Conservation (phyloP, 2,113 vertebrate species). For the Bombycilla garrulus region DNA sequence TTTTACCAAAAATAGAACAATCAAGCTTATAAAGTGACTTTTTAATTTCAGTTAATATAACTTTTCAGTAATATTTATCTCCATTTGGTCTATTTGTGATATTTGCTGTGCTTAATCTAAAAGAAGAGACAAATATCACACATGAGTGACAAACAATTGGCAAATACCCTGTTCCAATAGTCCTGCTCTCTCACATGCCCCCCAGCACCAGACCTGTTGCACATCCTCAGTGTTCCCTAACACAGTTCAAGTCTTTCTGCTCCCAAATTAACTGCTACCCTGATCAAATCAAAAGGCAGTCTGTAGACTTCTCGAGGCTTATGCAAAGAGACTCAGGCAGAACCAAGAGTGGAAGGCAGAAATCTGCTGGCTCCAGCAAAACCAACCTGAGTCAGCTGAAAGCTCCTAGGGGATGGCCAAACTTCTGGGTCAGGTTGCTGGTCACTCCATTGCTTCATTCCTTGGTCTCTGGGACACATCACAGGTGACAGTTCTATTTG, state of each 20-base stretch:
- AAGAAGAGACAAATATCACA: not conserved
- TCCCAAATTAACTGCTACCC: not conserved
- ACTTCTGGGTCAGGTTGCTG: not conserved
- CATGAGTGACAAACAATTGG: not conserved
- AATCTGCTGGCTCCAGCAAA: not conserved
- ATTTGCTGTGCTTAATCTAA: not conserved
- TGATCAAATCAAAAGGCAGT: not conserved
- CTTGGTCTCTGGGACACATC: not conserved
- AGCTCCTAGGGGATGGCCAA: not conserved
- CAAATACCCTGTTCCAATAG: not conserved
- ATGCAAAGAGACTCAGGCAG: fast-evolving
- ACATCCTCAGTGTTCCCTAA: not conserved
- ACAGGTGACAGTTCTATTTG: not conserved
- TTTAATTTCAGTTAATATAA: not conserved
- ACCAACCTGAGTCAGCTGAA: not conserved
- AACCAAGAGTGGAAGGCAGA: not conserved
- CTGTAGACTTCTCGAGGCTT: not conserved
- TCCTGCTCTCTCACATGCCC: not conserved
- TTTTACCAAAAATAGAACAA: not conserved
- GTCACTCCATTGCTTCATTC: not conserved
- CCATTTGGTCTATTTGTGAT: not conserved
- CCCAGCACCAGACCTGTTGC: not conserved
- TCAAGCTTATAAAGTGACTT: not conserved
- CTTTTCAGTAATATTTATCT: not conserved
- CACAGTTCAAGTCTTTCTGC: not conserved